Conservation (phyloP, 2,113 vertebrate species). For the Centropristis striata region DNA sequence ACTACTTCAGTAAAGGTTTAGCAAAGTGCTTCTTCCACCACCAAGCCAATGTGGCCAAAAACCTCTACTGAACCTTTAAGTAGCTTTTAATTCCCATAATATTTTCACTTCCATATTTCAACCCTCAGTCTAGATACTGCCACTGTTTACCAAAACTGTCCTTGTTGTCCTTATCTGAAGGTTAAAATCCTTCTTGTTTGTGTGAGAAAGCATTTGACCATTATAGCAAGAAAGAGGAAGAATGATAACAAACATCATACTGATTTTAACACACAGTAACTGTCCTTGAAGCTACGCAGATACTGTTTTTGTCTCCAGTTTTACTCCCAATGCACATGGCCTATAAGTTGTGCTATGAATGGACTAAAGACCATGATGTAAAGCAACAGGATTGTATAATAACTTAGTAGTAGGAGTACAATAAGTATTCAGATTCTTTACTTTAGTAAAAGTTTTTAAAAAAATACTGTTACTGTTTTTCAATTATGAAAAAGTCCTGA, state of each 20-base stretch:
- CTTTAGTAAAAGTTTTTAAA: no score
- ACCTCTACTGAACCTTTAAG: not conserved
- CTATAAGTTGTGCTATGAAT: not conserved
- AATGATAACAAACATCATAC: constrained; percentile 52
- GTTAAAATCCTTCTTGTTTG: constrained; percentile 6
- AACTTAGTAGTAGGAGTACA: no score
- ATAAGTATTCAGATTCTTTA: not conserved
- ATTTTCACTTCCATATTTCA: not conserved
- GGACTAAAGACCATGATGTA: not conserved
- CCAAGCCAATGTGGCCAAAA: not conserved
- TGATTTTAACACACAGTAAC: constrained; percentile 32
- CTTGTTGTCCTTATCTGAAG: constrained; percentile 12
- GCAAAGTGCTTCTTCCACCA: not conserved
- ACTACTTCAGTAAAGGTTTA: not conserved
- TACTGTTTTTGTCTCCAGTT: constrained; percentile 17
- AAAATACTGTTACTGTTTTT: no score
- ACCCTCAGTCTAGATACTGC: not conserved
- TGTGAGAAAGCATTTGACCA: constrained; percentile 11
- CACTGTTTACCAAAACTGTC: not conserved
- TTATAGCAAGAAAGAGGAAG: constrained; percentile 1
- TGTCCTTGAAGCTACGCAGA: constrained; percentile 42
- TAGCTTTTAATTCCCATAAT: not conserved
- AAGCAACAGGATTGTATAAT: not conserved
- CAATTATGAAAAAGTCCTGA: no score
- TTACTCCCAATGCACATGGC: not conserved